These are phyloP conservation scores for Nycticebus coucang DNA, from an alignment of 2,113 vertebrate species.

Conservation along the genomic window DNA sequence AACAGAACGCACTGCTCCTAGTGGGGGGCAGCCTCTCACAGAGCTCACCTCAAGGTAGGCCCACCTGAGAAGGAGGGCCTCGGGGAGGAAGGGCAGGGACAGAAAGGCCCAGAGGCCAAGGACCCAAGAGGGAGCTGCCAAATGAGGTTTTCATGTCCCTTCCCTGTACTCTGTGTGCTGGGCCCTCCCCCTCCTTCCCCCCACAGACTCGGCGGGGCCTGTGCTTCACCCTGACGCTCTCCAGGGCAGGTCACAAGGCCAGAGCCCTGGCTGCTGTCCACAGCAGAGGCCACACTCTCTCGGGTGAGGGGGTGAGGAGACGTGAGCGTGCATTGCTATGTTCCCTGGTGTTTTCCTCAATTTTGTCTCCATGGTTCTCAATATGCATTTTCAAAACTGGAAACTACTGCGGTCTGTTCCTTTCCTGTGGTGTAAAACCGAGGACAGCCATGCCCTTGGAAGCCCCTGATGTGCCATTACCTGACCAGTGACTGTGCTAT, in stretches of 20 bases:
- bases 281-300: too few relatives aligned
- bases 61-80: too few relatives aligned
- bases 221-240: background rate
- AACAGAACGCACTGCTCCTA: background rate
- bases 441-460: rapidly evolving
- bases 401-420: background rate
- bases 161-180: background rate
- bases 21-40: background rate
- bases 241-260: background rate
- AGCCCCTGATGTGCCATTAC: too few relatives aligned
- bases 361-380: background rate
- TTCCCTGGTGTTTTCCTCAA: background rate
- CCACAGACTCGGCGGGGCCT: background rate
- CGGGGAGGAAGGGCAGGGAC: background rate
- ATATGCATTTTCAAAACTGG: background rate
- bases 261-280: too few relatives aligned
- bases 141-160: background rate
- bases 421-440: background rate
- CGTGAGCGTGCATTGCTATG: too few relatives aligned
- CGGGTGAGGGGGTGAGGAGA: too few relatives aligned
- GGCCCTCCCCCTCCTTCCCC: background rate
- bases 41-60: background rate
- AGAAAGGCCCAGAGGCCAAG: background rate
- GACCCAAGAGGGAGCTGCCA: background rate
- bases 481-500: too few relatives aligned